A percentile compares a stretch with the other conserved stretches of the same genome.
Evolutionary conservation across 2,113 vertebrate genomes (phyloP).

Genomic region (Cyprichromis sp.): DNA sequence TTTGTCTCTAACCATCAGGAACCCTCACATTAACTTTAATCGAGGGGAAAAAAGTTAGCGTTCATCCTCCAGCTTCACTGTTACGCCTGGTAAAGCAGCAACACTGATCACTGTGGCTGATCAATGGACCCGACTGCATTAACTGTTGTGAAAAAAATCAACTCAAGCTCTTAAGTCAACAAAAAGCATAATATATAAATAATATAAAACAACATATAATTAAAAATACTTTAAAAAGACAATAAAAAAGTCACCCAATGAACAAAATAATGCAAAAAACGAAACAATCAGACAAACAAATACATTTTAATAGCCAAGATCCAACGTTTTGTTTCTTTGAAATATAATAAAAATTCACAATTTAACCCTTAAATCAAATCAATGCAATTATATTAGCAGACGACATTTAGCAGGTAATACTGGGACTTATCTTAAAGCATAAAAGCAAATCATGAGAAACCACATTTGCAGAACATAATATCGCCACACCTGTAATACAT

Average conservation of each 20-base stretch:
- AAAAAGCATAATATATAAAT: not conserved
- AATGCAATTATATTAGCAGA: not conserved
- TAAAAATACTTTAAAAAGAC: not conserved
- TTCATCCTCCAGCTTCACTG: not conserved
- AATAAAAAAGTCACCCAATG: not conserved
- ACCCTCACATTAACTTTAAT: not conserved
- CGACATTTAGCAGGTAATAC: not conserved
- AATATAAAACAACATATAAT: not conserved
- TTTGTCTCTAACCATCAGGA: fast-evolving
- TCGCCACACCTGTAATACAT: not conserved
- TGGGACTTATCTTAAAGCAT: not conserved
- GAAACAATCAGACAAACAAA: not conserved
- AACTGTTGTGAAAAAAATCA: not conserved
- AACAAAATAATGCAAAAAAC: not conserved
- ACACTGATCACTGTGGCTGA: not conserved
- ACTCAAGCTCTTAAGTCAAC: not conserved
- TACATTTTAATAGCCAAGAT: not conserved
- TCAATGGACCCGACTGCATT: not conserved
- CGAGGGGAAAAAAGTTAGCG: fast-evolving
- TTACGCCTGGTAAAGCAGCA: not conserved
- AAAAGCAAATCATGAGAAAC: not conserved
- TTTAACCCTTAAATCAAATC: not conserved
- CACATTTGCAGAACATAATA: not conserved
- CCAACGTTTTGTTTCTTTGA: not conserved
- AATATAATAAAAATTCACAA: not conserved